Evolutionary conservation across 2,113 vertebrate genomes (phyloP).

Genomic region (Indri indri): DNA sequence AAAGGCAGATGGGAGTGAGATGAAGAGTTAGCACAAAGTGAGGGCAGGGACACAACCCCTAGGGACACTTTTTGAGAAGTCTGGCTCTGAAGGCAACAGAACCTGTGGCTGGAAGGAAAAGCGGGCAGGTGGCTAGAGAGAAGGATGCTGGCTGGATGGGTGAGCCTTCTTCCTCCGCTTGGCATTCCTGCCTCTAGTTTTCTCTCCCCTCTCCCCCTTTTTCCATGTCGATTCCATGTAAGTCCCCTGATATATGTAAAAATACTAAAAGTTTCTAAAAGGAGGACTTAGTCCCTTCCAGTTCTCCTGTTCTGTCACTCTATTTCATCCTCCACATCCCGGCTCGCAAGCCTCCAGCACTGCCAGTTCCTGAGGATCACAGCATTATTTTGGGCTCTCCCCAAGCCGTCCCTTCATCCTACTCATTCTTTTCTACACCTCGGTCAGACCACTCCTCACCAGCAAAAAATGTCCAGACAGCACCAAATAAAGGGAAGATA

Average conservation of each 20-base stretch:
- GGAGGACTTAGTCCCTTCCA: not conserved
- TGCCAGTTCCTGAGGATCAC: not conserved
- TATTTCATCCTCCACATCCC: not conserved
- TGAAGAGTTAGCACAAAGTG: not conserved
- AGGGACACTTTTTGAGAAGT: not conserved
- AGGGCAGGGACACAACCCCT: not conserved
- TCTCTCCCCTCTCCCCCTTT: not conserved
- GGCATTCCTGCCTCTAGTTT: not conserved
- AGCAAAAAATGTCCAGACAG: not conserved
- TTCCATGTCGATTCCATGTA: not conserved
- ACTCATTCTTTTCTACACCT: not conserved
- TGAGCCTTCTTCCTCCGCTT: not conserved
- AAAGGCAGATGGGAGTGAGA: not conserved
- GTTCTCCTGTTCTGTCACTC: too few relatives aligned
- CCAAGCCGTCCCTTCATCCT: not conserved
- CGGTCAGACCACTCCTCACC: not conserved
- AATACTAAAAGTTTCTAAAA: not conserved
- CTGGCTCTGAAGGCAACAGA: not conserved
- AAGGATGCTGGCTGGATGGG: not conserved
- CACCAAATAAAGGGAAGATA: not conserved
- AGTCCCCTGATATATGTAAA: not conserved
- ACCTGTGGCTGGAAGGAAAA: not conserved
- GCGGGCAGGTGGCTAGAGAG: accelerated
- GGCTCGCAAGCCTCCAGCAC: not conserved
- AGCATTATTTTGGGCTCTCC: not conserved